Conservation (phyloP, 1,140 invertebrate species). For the Oryctes rhinoceros region DNA sequence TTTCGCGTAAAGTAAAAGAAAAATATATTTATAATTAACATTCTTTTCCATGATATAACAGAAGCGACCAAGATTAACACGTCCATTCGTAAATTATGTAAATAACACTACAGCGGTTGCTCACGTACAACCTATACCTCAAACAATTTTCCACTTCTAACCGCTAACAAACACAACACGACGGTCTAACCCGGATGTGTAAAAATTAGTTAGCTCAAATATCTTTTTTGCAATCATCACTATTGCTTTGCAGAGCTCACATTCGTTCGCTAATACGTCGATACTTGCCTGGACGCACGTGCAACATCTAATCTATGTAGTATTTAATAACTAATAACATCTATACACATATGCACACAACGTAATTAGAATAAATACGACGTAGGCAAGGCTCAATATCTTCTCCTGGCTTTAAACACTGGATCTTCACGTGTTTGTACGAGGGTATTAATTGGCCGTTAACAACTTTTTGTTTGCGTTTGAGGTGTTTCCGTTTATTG, state of each 20-base stretch:
- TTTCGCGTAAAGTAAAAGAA: not conserved
- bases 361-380: not conserved
- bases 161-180: not conserved
- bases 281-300: not conserved
- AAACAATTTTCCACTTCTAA: not conserved
- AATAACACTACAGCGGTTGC: not conserved
- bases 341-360: not conserved
- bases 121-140: not conserved
- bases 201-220: not conserved
- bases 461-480: not conserved
- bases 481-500: not conserved
- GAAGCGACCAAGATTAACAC: not conserved
- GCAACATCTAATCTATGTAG: not conserved
- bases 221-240: not conserved
- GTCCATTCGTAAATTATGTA: not conserved
- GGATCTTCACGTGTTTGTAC: not conserved
- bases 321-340: conserved; percentile 1
- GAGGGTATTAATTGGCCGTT: not conserved
- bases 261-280: not conserved
- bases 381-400: not conserved
- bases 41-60: not conserved
- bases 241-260: not conserved
- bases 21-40: not conserved
- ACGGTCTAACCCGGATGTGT: not conserved
- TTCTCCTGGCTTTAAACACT: not conserved